Evolutionary conservation across 2,113 vertebrate genomes (phyloP).

Genomic region (Labeo rohita): DNA sequence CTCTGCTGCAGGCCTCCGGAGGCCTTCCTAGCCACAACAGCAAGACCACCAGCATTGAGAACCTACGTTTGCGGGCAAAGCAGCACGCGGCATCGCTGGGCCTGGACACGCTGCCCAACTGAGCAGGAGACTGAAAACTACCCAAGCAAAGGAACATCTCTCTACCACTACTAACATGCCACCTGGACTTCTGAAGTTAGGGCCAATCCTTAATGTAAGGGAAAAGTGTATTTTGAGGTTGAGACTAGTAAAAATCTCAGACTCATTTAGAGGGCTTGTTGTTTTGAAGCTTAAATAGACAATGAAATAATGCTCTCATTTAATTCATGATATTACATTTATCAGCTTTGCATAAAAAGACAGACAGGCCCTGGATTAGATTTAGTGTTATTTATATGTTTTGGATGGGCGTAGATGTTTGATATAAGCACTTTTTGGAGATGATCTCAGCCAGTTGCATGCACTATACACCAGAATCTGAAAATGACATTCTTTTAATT

Average conservation of each 20-base stretch:
- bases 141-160: constrained; percentile 31
- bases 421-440: constrained; percentile 46
- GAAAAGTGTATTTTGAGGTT: not conserved
- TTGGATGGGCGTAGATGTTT: constrained; percentile 27
- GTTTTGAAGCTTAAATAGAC: not conserved
- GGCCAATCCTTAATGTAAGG: not conserved
- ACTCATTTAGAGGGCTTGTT: constrained; percentile 7
- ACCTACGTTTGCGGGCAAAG: constrained; percentile 94
- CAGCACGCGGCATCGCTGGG: constrained; percentile 96
- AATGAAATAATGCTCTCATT: not conserved
- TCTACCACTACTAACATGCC: not conserved
- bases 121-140: constrained; percentile 63
- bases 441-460: constrained; percentile 13
- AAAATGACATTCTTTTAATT: constrained; percentile 52
- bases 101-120: constrained; percentile 94
- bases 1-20: constrained; percentile 88
- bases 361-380: constrained; percentile 1
- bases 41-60: constrained; percentile 99
- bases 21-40: constrained; percentile 90
- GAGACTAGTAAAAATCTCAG: not conserved
- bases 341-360: constrained; percentile 3
- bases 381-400: constrained; percentile 32
- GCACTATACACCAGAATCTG: constrained; percentile 20
- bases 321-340: not conserved
- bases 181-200: constrained; percentile 4